phyloP scores from a whole-genome alignment of 2,797 vertebrate species.

The Diceros bicornis region DNA sequence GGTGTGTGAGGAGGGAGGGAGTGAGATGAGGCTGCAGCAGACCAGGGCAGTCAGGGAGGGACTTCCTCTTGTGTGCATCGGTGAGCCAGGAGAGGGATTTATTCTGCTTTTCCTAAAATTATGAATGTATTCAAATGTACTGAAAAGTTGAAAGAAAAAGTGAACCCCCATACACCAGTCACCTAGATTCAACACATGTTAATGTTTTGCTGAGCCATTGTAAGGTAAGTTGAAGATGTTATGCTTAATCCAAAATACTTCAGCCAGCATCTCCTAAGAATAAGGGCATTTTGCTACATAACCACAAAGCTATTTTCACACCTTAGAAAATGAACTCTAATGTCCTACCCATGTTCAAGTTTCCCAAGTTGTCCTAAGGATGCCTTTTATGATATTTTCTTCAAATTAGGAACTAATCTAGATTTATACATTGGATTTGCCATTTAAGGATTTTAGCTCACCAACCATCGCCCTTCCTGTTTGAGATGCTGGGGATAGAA shows the following conservation, averaged over 20 bases:
- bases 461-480: neutral
- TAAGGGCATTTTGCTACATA: neutral
- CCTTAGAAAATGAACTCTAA: neutral
- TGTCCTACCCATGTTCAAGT: neutral
- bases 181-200: neutral
- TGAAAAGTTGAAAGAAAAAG: neutral
- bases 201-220: neutral
- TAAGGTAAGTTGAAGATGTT: neutral
- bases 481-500: neutral
- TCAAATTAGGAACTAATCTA: neutral
- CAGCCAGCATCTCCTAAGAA: neutral
- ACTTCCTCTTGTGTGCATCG: neutral
- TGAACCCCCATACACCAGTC: neutral
- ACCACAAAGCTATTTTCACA: neutral
- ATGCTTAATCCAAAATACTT: neutral
- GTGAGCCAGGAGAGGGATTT: neutral
- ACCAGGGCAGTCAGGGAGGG: neutral
- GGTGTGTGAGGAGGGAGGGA: rapidly evolving
- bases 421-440: neutral
- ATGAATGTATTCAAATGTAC: neutral
- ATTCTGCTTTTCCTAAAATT: neutral
- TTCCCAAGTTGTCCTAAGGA: neutral
- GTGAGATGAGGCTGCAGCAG: neutral
- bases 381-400: neutral
- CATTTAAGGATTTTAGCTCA: neutral